Conservation (phyloP, 2,113 vertebrate genomes). For the Apaloderma vittatum region DNA sequence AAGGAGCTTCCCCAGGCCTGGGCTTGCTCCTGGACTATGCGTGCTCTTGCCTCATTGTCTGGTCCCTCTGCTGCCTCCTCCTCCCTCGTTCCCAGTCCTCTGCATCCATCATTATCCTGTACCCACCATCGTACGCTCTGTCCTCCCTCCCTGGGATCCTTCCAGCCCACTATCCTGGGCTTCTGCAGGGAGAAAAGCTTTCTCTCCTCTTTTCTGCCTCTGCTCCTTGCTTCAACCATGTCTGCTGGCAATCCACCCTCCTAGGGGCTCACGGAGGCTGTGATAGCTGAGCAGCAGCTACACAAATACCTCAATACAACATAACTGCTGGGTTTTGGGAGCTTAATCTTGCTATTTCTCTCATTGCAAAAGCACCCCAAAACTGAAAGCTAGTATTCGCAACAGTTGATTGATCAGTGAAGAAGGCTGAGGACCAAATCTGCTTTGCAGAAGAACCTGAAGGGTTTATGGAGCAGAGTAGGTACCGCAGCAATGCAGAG, state of each 20-base stretch:
- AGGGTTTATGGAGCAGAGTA: neutral
- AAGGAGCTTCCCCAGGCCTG: neutral
- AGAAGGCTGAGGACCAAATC: neutral
- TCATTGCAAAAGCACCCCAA: neutral
- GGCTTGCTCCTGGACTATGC: neutral
- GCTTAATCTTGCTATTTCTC: neutral
- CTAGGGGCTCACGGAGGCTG: accelerated
- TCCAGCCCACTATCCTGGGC: neutral
- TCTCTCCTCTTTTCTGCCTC: neutral
- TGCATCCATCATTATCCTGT: neutral
- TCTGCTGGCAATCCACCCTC: neutral
- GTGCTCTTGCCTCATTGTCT: neutral
- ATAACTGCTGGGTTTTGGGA: neutral
- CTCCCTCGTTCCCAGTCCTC: neutral
- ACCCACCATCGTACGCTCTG: accelerated
- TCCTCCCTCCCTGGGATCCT: neutral
- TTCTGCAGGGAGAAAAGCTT: neutral
- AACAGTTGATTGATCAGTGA: accelerated
- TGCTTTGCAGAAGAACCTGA: neutral
- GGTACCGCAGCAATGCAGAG: neutral
- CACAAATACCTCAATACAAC: neutral
- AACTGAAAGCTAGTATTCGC: neutral
- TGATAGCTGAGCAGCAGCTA: neutral
- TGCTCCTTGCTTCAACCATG: neutral
- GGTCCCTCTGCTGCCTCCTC: neutral